phyloP scores from a whole-genome alignment of 2,888 invertebrate genomes.

The Andrena dorsata region DNA sequence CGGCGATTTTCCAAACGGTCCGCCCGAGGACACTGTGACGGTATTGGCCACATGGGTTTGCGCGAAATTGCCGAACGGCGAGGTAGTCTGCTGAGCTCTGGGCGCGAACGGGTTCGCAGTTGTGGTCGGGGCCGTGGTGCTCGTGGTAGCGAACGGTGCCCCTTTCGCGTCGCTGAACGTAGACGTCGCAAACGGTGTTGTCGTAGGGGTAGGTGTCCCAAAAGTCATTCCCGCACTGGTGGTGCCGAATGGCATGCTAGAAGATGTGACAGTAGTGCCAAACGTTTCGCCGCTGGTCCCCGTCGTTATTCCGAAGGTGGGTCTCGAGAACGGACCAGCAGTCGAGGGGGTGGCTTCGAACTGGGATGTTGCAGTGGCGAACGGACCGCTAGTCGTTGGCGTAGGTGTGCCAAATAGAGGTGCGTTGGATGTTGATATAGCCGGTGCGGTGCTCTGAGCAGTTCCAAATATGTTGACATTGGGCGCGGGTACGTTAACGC shows the following conservation, averaged over 20 bases:
- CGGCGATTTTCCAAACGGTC: conserved; percentile 67
- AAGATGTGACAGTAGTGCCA: conserved; percentile 63
- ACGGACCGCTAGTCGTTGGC: conserved; percentile 50
- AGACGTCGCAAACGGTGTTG: conserved; percentile 49
- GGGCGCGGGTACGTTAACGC: conserved; percentile 39
- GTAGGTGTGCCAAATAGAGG: conserved; percentile 48
- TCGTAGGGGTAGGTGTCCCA: conserved; percentile 28
- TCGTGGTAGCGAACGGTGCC: conserved; percentile 63
- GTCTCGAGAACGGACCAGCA: conserved; percentile 38
- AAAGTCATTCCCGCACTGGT: conserved; percentile 39
- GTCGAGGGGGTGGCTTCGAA: conserved; percentile 47
- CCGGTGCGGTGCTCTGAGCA: conserved; percentile 28
- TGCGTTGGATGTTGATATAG: conserved; percentile 35
- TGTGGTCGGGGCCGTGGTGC: conserved; percentile 60
- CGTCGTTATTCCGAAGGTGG: conserved; percentile 50
- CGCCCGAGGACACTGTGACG: conserved; percentile 33
- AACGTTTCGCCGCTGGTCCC: conserved; percentile 50
- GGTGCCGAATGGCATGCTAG: conserved; percentile 62
- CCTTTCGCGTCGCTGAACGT: conserved; percentile 42
- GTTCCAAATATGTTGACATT: conserved; percentile 49
- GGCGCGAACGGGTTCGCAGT: conserved; percentile 60
- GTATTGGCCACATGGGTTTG: conserved; percentile 38
- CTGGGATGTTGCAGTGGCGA: conserved; percentile 57
- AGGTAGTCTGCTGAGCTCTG: conserved; percentile 47
- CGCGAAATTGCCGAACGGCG: conserved; percentile 63